Conservation (phyloP, 2,888 invertebrate species). For the Brachycybe producta region DNA sequence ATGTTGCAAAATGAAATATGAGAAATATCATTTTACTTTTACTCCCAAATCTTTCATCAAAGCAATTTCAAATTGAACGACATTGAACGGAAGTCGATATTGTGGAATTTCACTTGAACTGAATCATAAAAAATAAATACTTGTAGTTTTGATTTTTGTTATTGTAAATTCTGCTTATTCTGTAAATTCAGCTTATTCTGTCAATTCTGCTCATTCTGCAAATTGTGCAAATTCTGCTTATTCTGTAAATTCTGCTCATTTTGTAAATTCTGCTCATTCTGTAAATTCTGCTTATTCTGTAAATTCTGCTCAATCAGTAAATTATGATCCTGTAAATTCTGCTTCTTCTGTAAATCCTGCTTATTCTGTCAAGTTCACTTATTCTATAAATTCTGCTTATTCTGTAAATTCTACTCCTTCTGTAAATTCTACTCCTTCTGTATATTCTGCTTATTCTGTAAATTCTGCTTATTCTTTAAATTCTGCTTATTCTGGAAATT, state of each 20-base stretch:
- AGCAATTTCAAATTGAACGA: slow-evolving; percentile 83
- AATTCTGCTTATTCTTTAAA: slow-evolving; percentile 6
- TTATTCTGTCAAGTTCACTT: neutral
- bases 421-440: neutral
- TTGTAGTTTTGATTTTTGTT: too few species aligned
- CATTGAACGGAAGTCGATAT: slow-evolving; percentile 82
- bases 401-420: slow-evolving; percentile 1
- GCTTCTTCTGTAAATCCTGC: neutral
- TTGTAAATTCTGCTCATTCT: too few species aligned
- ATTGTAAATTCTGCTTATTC: too few species aligned
- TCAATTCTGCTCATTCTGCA: slow-evolving; percentile 6
- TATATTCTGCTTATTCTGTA: neutral
- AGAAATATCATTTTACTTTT: slow-evolving; percentile 55
- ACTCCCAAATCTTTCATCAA: slow-evolving; percentile 87
- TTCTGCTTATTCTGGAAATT: neutral
- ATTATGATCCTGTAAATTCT: too few species aligned
- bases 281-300: too few species aligned
- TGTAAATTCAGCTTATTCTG: too few species aligned
- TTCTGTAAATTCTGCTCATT: neutral
- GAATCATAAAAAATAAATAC: too few species aligned
- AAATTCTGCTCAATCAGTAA: slow-evolving; percentile 7
- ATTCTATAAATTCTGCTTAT: neutral
- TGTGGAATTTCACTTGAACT: slow-evolving; percentile 95
- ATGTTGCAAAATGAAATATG: slow-evolving; percentile 8
- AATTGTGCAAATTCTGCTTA: too few species aligned